phyloP scores from a whole-genome alignment of 2,113 vertebrate species.

The Collichthys lucidus region DNA sequence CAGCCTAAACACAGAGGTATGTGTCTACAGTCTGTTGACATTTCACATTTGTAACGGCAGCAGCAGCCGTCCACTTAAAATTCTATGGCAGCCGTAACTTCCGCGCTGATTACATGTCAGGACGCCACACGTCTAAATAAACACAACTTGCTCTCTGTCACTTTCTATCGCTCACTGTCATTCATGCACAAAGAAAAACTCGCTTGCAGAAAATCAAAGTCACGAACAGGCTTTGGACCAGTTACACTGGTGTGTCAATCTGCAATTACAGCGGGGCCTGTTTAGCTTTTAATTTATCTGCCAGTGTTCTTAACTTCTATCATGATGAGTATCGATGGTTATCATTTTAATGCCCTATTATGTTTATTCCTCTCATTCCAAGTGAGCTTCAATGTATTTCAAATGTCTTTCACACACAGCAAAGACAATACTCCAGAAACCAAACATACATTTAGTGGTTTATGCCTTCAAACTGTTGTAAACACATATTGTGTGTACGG shows the following conservation, averaged over 20 bases:
- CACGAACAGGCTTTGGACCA: neutral
- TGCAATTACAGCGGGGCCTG: neutral
- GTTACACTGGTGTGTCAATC: neutral
- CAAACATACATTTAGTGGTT: neutral
- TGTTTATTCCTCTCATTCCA: neutral
- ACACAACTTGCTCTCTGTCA: neutral
- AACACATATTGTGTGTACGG: too few species aligned
- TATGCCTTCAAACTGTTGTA: neutral
- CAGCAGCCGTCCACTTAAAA: conserved; percentile 20
- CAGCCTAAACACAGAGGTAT: neutral
- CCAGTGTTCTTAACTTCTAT: neutral
- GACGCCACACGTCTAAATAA: neutral
- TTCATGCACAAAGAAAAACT: conserved; percentile 12
- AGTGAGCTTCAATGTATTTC: neutral
- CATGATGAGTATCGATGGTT: neutral
- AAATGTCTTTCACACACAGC: neutral
- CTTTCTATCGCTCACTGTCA: neutral
- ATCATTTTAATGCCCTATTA: neutral
- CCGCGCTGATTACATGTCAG: too few species aligned
- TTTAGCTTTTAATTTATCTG: neutral
- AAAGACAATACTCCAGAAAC: neutral
- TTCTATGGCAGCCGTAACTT: neutral
- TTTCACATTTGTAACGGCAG: conserved; percentile 27
- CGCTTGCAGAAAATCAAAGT: neutral
- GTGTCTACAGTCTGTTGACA: neutral